A percentile compares a stretch with the other conserved stretches of the same genome.
These are phyloP conservation scores for Mizuhopecten yessoensis DNA, from an alignment of 1,140 invertebrate genomes.

Conservation along the genomic window DNA sequence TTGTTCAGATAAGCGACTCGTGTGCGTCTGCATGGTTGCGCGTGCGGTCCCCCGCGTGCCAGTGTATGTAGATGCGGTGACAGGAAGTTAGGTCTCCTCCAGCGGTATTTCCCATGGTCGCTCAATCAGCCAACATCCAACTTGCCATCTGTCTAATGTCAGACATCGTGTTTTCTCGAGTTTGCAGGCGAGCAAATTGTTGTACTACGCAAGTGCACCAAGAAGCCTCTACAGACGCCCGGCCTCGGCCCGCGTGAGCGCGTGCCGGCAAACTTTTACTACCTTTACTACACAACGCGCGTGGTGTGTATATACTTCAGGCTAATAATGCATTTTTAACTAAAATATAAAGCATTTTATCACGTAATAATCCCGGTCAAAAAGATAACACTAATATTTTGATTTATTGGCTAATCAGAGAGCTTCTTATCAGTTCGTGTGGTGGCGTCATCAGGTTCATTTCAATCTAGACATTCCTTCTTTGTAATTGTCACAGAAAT, in stretches of 20 bases:
- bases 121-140: slow-evolving; percentile 19
- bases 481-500: background rate
- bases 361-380: no score
- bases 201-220: slow-evolving; percentile 37
- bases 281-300: slow-evolving; percentile 1
- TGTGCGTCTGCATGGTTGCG: slow-evolving; percentile 30
- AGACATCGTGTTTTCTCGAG: background rate
- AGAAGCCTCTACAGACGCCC: slow-evolving; percentile 18
- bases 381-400: background rate
- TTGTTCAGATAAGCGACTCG: slow-evolving; percentile 9
- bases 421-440: no score
- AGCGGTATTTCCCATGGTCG: slow-evolving; percentile 23
- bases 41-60: slow-evolving; percentile 12
- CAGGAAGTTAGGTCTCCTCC: background rate
- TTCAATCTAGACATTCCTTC: no score
- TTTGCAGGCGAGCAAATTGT: slow-evolving; percentile 24
- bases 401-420: no score
- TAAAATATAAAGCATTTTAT: background rate
- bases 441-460: background rate
- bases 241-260: slow-evolving; percentile 1
- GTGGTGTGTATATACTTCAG: background rate
- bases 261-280: slow-evolving; percentile 15
- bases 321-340: background rate
- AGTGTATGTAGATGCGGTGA: background rate
- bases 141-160: slow-evolving; percentile 24